These are phyloP conservation scores for Dunckerocampus dactyliophorus DNA, from an alignment of 2,113 vertebrate species.

Conservation along the genomic window DNA sequence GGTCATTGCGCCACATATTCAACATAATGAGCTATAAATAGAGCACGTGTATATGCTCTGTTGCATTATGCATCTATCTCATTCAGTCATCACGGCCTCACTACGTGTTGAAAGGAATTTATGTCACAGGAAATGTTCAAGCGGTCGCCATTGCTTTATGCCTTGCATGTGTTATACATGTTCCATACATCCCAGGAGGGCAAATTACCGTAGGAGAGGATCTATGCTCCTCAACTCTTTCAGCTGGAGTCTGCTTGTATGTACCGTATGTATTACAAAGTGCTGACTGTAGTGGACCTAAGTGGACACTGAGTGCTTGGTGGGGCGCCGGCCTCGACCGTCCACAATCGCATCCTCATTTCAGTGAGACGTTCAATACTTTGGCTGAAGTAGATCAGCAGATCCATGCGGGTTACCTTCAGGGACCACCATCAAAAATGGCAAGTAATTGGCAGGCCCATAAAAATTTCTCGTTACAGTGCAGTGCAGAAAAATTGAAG, in stretches of 20 bases:
- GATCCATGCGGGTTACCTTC: no score
- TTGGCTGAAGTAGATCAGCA: no score
- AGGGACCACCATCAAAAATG: no score
- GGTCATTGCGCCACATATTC: slow-evolving; percentile 38
- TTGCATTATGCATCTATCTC: neutral
- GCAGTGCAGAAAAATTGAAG: no score
- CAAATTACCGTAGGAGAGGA: no score
- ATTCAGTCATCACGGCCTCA: neutral
- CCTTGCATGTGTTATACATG: neutral
- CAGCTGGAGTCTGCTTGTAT: neutral
- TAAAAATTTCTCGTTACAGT: no score
- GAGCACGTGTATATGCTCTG: slow-evolving; percentile 34
- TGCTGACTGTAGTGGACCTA: slow-evolving; percentile 31
- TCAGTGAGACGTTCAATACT: neutral
- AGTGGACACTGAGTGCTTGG: slow-evolving; percentile 54
- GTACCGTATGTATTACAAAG: slow-evolving; percentile 16
- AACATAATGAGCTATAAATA: slow-evolving; percentile 38
- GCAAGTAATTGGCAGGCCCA: no score
- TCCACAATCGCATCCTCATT: slow-evolving; percentile 19
- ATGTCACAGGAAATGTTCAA: no score
- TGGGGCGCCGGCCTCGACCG: slow-evolving; percentile 22
- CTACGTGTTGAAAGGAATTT: no score
- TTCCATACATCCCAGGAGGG: no score
- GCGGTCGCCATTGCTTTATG: neutral
- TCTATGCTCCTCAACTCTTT: neutral